Base-by-base conservation (phyloP, 2,888 invertebrate genomes). In the Tachystola acroxantha region DNA sequence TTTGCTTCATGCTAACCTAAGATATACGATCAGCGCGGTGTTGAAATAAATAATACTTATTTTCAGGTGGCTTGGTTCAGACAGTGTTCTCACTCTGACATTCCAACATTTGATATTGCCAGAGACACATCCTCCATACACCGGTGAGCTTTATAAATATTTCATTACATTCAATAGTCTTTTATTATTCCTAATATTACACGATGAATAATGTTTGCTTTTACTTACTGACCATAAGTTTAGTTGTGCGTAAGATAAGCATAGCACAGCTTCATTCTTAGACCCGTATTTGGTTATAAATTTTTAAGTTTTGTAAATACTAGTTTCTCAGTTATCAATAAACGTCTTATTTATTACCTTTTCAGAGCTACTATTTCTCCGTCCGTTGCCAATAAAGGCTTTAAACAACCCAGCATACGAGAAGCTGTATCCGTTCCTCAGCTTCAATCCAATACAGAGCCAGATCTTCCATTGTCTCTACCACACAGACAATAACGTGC, bases 361-460 rank as follows among this genome's bases (percentile, higher is more conserved):
- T 70, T 10, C 68, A 93, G 97, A 98, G 69, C 88, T 99, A 1
- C 77, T 99, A 22, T 94, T 96, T 60, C 88, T 99, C 10, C 94
- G 95, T 46, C 99, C 99, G 0, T 75, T 99, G 12, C 95, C 99
- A 1, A 89, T 96, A 19, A 90, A 91, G 13, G 96, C 95, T 0
- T 81, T 99, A 10, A 91, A 94, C 52, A 93, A 97, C 60, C 82
- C 90, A 0, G 70, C 88, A 1, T 96, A 92, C 60, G 94, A 98
- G 69, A 86, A 90, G 33, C 87, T 99, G 2, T 99, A 97, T 85
- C 90, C 88, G 43, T 99, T 98, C 75, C 91, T 92, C 0, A 97
- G 98, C 72, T 99, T 99, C 86, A 99, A 99, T 84, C 98, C 99
- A 1, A 97, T 99, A 48, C 99, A 99, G 81, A 98, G 98, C 0